Conservation (phyloP, 1,140 invertebrate genomes). For the Euglossa dilemma region DNA sequence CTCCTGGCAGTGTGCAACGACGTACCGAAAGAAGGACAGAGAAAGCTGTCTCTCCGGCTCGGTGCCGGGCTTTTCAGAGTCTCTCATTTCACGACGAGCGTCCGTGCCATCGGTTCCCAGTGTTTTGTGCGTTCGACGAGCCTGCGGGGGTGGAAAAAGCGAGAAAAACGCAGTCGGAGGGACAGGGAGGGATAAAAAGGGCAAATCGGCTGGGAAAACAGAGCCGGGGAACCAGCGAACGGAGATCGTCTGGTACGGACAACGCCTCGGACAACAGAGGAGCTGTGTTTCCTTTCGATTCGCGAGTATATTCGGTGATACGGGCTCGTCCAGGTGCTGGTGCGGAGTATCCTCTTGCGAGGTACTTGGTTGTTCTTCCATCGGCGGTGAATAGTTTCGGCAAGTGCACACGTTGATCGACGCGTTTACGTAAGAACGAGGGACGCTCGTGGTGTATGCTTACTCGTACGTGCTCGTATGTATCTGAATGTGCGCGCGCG, state of each 20-base stretch:
- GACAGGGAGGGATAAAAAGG: not conserved
- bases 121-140: conserved; percentile 50
- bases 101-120: conserved; percentile 48
- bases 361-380: too few relatives aligned
- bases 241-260: conserved; percentile 30
- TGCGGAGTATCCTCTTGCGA: conserved; percentile 12
- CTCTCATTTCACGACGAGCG: conserved; percentile 66
- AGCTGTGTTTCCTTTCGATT: not conserved
- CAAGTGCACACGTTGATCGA: conserved; percentile 48
- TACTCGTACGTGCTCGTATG: conserved; percentile 38
- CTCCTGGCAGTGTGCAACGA: conserved; percentile 60
- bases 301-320: conserved; percentile 33
- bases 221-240: not conserved
- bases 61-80: conserved; percentile 61
- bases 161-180: not conserved
- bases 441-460: conserved; percentile 33
- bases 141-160: conserved; percentile 11
- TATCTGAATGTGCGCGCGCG: conserved; percentile 58
- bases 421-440: conserved; percentile 67
- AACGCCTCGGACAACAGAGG: conserved; percentile 37
- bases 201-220: conserved; percentile 4
- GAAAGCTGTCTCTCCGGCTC: conserved; percentile 61
- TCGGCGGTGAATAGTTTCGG: conserved; percentile 6
- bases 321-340: not conserved
- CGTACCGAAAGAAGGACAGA: conserved; percentile 42